Percentiles rank a stretch among this genome's conserved stretches.
phyloP scores from a whole-genome alignment of 1,140 invertebrate genomes.

The Capitella teleta region DNA sequence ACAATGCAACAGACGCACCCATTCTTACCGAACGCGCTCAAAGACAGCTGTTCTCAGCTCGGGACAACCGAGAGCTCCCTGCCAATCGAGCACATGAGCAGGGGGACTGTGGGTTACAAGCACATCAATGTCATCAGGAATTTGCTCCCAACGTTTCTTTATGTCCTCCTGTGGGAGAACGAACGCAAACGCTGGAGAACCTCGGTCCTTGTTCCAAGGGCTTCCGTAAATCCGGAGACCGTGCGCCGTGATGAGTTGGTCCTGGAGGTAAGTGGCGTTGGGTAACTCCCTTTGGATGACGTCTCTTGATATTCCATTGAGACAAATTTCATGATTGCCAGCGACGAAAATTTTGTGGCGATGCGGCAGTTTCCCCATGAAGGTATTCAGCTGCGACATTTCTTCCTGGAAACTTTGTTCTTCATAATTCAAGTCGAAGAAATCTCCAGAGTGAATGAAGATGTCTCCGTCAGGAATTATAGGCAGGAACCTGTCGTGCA shows the following conservation, averaged over 20 bases:
- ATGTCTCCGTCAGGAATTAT: slow-evolving; percentile 22
- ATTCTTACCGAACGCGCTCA: slow-evolving; percentile 17
- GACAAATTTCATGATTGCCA: slow-evolving; percentile 23
- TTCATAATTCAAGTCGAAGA: slow-evolving; percentile 10
- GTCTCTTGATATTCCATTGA: slow-evolving; percentile 11
- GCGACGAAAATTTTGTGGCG: slow-evolving; percentile 25
- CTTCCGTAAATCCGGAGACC: slow-evolving; percentile 24
- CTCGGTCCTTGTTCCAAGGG: slow-evolving; percentile 20
- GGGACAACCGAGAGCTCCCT: too few relatives aligned
- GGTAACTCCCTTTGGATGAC: slow-evolving; percentile 15
- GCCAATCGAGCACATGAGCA: too few relatives aligned
- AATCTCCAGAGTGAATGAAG: slow-evolving; percentile 25
- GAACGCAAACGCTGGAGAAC: slow-evolving; percentile 18
- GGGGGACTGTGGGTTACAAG: slow-evolving; percentile 26
- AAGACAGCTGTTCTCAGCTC: too few relatives aligned
- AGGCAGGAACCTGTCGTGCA: slow-evolving; percentile 13
- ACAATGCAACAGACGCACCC: slow-evolving; percentile 10
- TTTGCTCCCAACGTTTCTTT: slow-evolving; percentile 18
- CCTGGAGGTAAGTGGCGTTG: slow-evolving; percentile 20
- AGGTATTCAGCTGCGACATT: slow-evolving; percentile 13
- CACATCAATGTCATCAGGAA: slow-evolving; percentile 21
- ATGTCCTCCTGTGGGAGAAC: too few relatives aligned
- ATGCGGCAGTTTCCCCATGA: slow-evolving; percentile 22
- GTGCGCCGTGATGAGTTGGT: slow-evolving; percentile 16
- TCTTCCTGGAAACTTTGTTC: slow-evolving; percentile 3